Conservation (phyloP, 2,113 vertebrate species). For the Odocoileus virginianus region DNA sequence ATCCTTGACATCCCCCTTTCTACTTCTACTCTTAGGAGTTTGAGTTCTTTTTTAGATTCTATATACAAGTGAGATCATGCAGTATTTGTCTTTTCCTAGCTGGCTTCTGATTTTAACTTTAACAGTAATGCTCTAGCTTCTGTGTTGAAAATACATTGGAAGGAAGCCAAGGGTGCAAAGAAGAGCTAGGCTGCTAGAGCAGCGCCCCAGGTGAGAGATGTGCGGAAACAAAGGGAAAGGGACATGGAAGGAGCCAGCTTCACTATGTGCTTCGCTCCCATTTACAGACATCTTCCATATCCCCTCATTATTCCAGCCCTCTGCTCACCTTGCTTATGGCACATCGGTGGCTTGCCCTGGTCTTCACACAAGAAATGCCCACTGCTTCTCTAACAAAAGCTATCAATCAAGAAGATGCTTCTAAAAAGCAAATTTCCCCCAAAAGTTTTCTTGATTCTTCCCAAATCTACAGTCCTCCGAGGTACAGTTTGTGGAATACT, state of each 20-base stretch:
- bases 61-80: background rate
- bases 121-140: background rate
- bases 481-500: background rate
- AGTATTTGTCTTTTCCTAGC: background rate
- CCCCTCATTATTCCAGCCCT: too few relatives aligned
- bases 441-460: background rate
- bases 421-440: background rate
- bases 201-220: background rate
- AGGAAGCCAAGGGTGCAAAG: background rate
- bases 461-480: fast-evolving
- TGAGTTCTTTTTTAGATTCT: background rate
- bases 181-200: background rate
- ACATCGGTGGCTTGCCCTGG: background rate
- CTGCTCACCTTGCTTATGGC: background rate
- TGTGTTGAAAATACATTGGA: background rate
- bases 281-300: background rate
- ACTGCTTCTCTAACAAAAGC: background rate
- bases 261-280: fast-evolving
- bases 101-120: background rate
- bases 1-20: background rate
- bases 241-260: background rate
- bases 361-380: background rate
- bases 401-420: background rate
- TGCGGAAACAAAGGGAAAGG: background rate
- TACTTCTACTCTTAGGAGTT: background rate